phyloP scores from a whole-genome alignment of 37 sponge, comb jelly and placozoan genomes.

The Eunapius fragilis region DNA sequence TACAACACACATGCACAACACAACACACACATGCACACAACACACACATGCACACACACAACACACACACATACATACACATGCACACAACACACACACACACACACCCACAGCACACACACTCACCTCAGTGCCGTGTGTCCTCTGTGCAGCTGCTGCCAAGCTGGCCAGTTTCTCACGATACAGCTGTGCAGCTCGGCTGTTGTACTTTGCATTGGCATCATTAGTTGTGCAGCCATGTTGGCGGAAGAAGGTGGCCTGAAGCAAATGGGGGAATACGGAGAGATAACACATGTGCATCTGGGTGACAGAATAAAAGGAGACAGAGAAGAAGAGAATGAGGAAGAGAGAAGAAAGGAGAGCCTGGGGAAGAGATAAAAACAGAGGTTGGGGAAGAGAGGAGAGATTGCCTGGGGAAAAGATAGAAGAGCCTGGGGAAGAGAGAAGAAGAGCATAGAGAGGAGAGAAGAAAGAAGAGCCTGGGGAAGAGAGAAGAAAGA shows the following conservation, averaged over 20 bases:
- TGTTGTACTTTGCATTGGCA: conserved; percentile 92
- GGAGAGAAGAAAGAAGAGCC: too few relatives aligned
- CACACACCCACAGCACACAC: conserved; percentile 9
- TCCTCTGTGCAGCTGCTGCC: conserved; percentile 80
- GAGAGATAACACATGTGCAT: too few relatives aligned
- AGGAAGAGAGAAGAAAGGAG: too few relatives aligned
- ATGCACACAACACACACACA: conserved; percentile 14
- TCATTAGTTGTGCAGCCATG: conserved; percentile 91
- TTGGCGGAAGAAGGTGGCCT: conserved; percentile 86
- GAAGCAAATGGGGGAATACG: neutral
- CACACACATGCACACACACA: neutral
- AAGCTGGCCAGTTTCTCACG: conserved; percentile 81
- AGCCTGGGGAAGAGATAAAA: too few relatives aligned
- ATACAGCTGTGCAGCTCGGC: conserved; percentile 94
- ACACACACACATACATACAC: conserved; percentile 18
- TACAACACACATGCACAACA: neutral
- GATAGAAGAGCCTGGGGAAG: too few relatives aligned
- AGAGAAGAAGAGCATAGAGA: too few relatives aligned
- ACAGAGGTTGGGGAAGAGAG: too few relatives aligned
- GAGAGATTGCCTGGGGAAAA: too few relatives aligned
- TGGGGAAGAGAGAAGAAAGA: too few relatives aligned
- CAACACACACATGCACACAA: neutral
- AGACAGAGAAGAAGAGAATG: too few relatives aligned
- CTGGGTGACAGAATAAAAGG: too few relatives aligned
- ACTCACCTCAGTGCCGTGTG: conserved; percentile 74